phyloP scores from a whole-genome alignment of 2,888 invertebrate species.

The Deilephila elpenor region DNA sequence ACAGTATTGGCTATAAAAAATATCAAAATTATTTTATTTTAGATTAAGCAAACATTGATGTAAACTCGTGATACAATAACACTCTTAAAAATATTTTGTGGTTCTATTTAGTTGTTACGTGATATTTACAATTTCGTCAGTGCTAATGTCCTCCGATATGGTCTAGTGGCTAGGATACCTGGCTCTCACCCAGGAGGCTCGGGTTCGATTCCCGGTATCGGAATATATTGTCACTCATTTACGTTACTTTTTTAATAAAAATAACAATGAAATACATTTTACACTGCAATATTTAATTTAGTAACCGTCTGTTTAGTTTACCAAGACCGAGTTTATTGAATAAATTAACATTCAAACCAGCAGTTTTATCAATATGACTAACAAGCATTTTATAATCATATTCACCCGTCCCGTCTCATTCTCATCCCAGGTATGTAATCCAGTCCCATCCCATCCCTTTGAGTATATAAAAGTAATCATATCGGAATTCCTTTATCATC shows the following conservation, averaged over 20 bases:
- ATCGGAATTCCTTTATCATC: too few relatives aligned
- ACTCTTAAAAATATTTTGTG: neutral
- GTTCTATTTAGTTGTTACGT: neutral
- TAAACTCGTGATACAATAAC: neutral
- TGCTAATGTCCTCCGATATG: constrained; percentile 68
- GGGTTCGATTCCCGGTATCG: constrained; percentile 86
- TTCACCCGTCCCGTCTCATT: too few relatives aligned
- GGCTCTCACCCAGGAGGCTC: constrained; percentile 89
- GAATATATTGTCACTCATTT: constrained; percentile 52
- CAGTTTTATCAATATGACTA: too few relatives aligned
- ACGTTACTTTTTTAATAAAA: neutral
- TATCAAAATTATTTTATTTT: neutral
- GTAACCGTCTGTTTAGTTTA: too few relatives aligned
- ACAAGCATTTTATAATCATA: too few relatives aligned
- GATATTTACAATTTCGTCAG: neutral
- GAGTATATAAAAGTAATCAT: too few relatives aligned
- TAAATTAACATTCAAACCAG: too few relatives aligned
- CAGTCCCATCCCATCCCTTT: too few relatives aligned
- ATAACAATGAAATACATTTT: too few relatives aligned
- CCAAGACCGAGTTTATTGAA: too few relatives aligned
- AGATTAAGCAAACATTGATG: neutral
- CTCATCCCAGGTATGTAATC: too few relatives aligned
- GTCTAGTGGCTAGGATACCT: constrained; percentile 90
- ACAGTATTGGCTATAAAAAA: neutral
- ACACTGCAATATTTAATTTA: too few relatives aligned